These are phyloP conservation scores for Iphiclides podalirius DNA, from an alignment of 2,888 invertebrate genomes.

Conservation along the genomic window DNA sequence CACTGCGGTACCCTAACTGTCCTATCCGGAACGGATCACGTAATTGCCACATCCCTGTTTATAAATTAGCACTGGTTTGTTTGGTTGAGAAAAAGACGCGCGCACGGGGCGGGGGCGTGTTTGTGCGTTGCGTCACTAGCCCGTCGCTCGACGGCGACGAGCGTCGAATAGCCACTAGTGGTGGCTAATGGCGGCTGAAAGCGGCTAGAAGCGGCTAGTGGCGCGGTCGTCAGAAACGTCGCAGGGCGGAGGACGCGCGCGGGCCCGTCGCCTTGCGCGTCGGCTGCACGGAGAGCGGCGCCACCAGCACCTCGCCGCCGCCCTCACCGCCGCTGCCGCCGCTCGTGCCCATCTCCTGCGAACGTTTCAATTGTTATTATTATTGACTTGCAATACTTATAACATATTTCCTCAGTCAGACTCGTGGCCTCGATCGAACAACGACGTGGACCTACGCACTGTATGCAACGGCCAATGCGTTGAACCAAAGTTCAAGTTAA, in stretches of 20 bases:
- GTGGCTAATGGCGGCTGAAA: no score
- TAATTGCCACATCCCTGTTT: slow-evolving; percentile 43
- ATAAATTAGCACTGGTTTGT: slow-evolving; percentile 35
- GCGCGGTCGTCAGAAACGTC: slow-evolving; percentile 80
- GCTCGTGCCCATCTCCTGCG: slow-evolving; percentile 86
- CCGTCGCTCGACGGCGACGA: no score
- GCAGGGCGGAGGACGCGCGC: slow-evolving; percentile 83
- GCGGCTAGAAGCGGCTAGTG: no score
- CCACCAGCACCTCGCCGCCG: slow-evolving; percentile 82
- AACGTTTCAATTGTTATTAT: slow-evolving; percentile 17
- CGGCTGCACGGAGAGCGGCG: slow-evolving; percentile 92
- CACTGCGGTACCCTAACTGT: slow-evolving; percentile 51
- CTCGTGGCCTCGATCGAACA: no score
- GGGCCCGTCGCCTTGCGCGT: slow-evolving; percentile 87
- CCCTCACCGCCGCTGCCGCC: slow-evolving; percentile 68
- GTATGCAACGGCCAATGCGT: no score
- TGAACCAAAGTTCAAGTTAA: no score
- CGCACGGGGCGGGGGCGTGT: not conserved
- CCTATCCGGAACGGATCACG: slow-evolving; percentile 37
- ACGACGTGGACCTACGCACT: no score
- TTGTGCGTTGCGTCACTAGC: not conserved
- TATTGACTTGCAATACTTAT: no score
- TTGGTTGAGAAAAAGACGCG: no score
- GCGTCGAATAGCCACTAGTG: no score
- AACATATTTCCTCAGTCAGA: no score